phyloP scores from a whole-genome alignment of 2,888 invertebrate species.

The Oasisia sp. region DNA sequence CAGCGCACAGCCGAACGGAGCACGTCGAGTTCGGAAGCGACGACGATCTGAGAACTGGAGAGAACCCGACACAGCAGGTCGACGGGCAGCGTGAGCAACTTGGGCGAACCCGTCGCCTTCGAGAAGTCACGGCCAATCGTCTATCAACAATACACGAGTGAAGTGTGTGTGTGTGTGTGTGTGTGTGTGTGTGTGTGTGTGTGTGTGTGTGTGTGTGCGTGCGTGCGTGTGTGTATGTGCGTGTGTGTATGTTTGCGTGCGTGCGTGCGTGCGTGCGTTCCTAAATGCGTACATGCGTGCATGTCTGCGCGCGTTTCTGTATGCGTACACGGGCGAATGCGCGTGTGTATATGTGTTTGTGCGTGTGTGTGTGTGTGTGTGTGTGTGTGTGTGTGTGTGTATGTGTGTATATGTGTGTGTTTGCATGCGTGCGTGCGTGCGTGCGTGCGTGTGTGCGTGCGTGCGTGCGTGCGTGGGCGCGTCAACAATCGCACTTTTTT shows the following conservation, averaged over 20 bases:
- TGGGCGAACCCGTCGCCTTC: neutral
- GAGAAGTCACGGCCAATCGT: neutral
- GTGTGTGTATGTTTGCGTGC: neutral
- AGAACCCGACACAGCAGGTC: constrained; percentile 8
- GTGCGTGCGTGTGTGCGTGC: neutral
- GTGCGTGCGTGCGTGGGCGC: neutral
- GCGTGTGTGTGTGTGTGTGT: neutral
- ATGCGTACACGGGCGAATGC: neutral
- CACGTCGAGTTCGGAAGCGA: neutral
- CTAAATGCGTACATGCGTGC: neutral
- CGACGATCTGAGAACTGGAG: neutral
- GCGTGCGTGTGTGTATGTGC: neutral
- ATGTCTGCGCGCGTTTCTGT: neutral
- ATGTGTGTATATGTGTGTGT: neutral
- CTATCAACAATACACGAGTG: neutral
- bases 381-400: neutral
- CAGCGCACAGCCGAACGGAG: neutral
- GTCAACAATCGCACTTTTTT: too few species aligned
- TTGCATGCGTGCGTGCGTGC: neutral
- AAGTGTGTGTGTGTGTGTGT: neutral
- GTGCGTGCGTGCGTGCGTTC: neutral
- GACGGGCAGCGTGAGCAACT: neutral
- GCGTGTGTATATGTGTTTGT: neutral
- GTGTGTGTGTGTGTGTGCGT: neutral
- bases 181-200: neutral